phyloP scores from a whole-genome alignment of 2,888 invertebrate genomes.

The Lochmaea crataegi region DNA sequence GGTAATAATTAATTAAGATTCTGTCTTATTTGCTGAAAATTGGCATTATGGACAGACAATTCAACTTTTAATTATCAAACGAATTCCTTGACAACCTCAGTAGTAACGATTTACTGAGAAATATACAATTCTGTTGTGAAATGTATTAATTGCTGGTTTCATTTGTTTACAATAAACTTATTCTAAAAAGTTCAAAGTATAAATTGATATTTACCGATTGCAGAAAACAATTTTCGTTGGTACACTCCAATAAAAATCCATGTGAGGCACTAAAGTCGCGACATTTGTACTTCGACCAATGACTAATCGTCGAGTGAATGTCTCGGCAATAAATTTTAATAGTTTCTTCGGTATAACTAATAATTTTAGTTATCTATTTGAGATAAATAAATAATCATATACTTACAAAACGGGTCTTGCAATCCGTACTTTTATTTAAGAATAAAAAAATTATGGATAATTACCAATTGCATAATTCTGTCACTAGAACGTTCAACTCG shows the following conservation, averaged over 20 bases:
- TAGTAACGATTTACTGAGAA: too few relatives aligned
- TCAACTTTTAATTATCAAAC: too few relatives aligned
- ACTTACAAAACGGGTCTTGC: slow-evolving; percentile 3
- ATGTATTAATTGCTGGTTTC: too few relatives aligned
- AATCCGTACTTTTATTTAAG: neutral
- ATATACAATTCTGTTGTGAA: too few relatives aligned
- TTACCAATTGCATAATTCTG: neutral
- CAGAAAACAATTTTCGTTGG: slow-evolving; percentile 35
- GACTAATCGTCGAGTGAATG: slow-evolving; percentile 16
- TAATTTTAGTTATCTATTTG: slow-evolving; percentile 10
- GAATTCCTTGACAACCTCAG: too few relatives aligned
- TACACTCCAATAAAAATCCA: slow-evolving; percentile 41
- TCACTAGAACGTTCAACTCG: neutral
- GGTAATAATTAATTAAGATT: too few relatives aligned
- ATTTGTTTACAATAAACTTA: too few relatives aligned
- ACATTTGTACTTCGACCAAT: slow-evolving; percentile 13
- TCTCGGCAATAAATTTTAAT: slow-evolving; percentile 6
- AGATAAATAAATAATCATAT: neutral
- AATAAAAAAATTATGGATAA: neutral
- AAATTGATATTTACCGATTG: slow-evolving; percentile 17
- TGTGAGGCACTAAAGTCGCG: slow-evolving; percentile 13
- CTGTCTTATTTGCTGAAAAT: too few relatives aligned
- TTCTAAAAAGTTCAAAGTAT: too few relatives aligned
- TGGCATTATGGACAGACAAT: too few relatives aligned
- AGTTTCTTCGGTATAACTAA: slow-evolving; percentile 4